Evolutionary conservation across 2,797 vertebrate genomes (phyloP).

Genomic region (Neostethus bicornis): DNA sequence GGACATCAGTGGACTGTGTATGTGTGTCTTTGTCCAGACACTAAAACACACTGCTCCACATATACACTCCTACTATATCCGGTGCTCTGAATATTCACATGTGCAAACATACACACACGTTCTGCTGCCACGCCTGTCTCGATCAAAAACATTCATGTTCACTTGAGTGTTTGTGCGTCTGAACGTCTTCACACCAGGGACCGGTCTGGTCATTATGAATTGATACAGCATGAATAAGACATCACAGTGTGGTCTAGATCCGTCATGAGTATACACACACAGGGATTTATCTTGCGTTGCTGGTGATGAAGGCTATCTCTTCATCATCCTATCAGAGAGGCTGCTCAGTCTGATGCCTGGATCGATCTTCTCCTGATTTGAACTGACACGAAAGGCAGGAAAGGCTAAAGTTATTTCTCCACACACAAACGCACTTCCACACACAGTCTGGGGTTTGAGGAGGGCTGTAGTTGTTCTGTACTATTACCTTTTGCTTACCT

Average conservation of each 20-base stretch:
- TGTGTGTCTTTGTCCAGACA: conserved; percentile 49
- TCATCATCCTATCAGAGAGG: conserved; percentile 43
- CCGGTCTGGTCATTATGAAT: conserved; percentile 79
- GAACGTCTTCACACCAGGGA: conserved; percentile 48
- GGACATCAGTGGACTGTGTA: conserved; percentile 68
- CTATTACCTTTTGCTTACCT: too few species aligned
- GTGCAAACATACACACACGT: conserved; percentile 16
- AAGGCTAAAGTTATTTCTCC: conserved; percentile 58
- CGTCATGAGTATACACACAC: conserved; percentile 73
- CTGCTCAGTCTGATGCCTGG: conserved; percentile 60
- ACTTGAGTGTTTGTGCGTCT: conserved; percentile 35
- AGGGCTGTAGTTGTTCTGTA: conserved; percentile 71
- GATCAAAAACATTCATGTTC: conserved; percentile 22
- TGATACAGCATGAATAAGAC: conserved; percentile 81
- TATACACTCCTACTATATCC: conserved; percentile 32
- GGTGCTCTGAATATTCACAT: conserved; percentile 59
- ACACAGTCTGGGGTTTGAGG: conserved; percentile 53
- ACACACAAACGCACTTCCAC: conserved; percentile 19
- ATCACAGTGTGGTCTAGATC: conserved; percentile 78
- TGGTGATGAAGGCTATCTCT: conserved; percentile 35
- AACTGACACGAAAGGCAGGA: conserved; percentile 67
- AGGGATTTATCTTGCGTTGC: conserved; percentile 68
- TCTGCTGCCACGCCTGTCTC: conserved; percentile 48
- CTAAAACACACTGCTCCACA: conserved; percentile 63
- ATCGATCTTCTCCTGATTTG: conserved; percentile 65